Conservation (phyloP, 92 coral and sea anemone genomes). For the Metridium senile region DNA sequence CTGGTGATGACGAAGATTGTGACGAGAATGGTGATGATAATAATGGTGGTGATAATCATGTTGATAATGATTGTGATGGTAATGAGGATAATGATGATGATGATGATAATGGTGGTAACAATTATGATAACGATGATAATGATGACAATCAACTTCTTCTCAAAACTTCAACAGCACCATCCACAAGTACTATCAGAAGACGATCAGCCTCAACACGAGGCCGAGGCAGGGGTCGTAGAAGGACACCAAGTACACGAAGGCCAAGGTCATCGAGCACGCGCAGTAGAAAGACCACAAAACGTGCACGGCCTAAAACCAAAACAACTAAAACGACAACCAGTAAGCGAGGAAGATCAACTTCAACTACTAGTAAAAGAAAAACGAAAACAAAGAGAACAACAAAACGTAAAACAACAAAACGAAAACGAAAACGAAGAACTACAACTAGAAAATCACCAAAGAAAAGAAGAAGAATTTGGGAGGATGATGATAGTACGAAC, state of each 20-base stretch:
- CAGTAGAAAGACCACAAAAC: slow-evolving; percentile 30
- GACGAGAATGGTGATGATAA: no score
- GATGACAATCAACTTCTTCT: no score
- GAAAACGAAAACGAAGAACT: neutral
- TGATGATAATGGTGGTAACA: no score
- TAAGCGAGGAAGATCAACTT: slow-evolving; percentile 44
- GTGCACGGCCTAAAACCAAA: slow-evolving; percentile 2
- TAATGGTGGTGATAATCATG: no score
- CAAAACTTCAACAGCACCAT: no score
- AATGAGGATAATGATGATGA: no score
- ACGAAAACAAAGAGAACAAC: slow-evolving; percentile 14
- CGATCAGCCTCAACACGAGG: slow-evolving; percentile 72
- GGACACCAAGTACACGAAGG: slow-evolving; percentile 14
- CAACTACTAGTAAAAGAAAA: slow-evolving; percentile 27
- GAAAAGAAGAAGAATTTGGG: slow-evolving; percentile 46
- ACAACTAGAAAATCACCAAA: slow-evolving; percentile 32
- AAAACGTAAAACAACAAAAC: neutral
- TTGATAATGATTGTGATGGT: no score
- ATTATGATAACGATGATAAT: no score
- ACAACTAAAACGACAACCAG: slow-evolving; percentile 49
- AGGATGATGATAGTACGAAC: slow-evolving; percentile 45
- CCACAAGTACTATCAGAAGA: slow-evolving; percentile 53
- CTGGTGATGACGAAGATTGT: no score
- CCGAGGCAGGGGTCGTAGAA: slow-evolving; percentile 42
- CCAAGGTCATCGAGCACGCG: slow-evolving; percentile 28